Evolutionary conservation across 2,888 invertebrate species (phyloP).

Genomic region (Arenicola marina): DNA sequence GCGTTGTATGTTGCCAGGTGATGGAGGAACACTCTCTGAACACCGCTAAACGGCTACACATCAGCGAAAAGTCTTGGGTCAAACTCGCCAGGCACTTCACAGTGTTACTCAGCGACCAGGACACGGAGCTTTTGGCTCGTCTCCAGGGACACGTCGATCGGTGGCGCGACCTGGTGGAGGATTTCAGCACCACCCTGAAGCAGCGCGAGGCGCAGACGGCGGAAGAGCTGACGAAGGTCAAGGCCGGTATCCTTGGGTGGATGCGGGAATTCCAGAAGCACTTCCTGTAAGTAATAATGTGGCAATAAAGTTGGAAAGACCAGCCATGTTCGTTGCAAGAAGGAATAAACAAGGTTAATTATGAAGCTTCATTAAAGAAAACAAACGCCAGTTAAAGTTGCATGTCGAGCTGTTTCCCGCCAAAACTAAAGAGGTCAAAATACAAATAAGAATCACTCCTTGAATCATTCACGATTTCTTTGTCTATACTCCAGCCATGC

Average conservation of each 20-base stretch:
- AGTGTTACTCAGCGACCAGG: constrained; percentile 57
- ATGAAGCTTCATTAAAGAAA: no score
- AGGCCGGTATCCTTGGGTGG: constrained; percentile 42
- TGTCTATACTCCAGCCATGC: no score
- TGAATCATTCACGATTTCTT: no score
- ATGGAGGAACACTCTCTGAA: constrained; percentile 55
- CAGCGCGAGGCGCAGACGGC: constrained; percentile 51
- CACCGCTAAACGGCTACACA: constrained; percentile 56
- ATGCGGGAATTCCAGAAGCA: constrained; percentile 44
- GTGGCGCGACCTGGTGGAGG: constrained; percentile 54
- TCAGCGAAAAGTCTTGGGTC: constrained; percentile 58
- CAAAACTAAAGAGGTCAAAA: no score
- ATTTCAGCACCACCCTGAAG: constrained; percentile 46
- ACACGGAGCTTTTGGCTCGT: constrained; percentile 52
- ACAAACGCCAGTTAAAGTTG: no score
- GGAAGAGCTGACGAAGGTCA: constrained; percentile 38
- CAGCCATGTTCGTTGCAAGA: no score
- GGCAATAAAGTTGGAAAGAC: no score
- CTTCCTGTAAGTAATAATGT: constrained; percentile 47
- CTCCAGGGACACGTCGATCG: constrained; percentile 44
- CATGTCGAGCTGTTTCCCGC: no score
- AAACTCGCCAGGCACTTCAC: constrained; percentile 60
- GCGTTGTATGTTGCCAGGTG: constrained; percentile 42
- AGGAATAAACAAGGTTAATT: no score
- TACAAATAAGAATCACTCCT: no score